Base-by-base conservation (phyloP, 2,797 vertebrate species). In the Distichodus sexfasciatus region DNA sequence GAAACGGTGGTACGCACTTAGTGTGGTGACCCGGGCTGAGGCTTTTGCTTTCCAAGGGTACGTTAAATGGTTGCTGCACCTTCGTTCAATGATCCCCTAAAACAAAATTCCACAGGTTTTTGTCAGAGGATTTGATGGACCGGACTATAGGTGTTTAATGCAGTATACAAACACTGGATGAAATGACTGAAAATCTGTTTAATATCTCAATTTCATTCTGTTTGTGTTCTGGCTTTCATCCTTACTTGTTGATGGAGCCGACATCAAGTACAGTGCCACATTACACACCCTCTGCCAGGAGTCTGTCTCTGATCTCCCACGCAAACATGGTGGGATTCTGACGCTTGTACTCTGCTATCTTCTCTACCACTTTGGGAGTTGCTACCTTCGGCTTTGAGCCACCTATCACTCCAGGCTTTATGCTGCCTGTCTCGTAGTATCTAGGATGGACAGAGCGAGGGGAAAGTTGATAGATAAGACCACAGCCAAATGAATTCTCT, bases 321-420 rank as follows among this genome's bases (percentile, higher is more conserved):
- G 94, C 94, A 7, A 96, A 96, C 94, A 96, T 95, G 59, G 94
- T 96, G 1, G 94, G 94, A 66, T 96, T 96, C 81, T 96, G 94
- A 8, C 94, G 85, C 82, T 96, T 96, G 83, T 96, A 96, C 31
- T 96, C 94, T 0, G 94, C 94, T 0, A 96, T 96, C 83, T 96
- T 96, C 65, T 96, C 94, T 79, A 96, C 94, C 51, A 96, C 94
- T 72, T 95, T 95, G 0, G 94, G 94, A 1, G 94, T 96, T 58
- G 94, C 94, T 79, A 96, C 94, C 72, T 96, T 96, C 33, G 94
- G 94, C 83, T 96, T 96, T 9, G 94, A 96, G 59, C 94, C 94
- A 0, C 94, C 94, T 1, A 96, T 96, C 76, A 96, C 94, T 1
- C 94, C 94, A 1, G 94, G 94, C 41, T 95, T 94, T 82, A 96